Base-by-base conservation (phyloP, 2,113 vertebrate species). In the Channa argus region DNA sequence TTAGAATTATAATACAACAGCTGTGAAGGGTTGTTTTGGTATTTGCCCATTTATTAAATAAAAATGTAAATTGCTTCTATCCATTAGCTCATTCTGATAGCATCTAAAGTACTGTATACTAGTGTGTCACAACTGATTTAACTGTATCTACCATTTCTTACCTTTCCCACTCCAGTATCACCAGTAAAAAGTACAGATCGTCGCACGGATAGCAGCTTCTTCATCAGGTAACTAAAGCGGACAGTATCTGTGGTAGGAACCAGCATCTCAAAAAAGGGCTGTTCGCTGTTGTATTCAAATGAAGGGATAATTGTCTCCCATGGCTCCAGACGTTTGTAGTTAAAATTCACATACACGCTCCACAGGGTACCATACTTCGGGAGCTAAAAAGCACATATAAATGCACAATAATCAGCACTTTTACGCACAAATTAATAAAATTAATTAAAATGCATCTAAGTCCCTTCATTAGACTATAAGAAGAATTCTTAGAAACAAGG, bases 221-320 rank as follows among this genome's bases (percentile, higher is more conserved):
- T 95, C 96, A 97, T 95, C 49, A 97, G 89, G 81, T 96, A 97
- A 24, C 96, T 96, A 7, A 93, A 96, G 37, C 96, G 94, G 54
- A 97, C 95, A 0, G 96, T 97, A 85, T 97, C 96, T 1, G 88
- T 89, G 41, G 96, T 97, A 71, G 96, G 96, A 43, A 97, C 96
- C 69, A 97, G 89, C 94, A 95, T 96, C 83, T 97, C 95, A 76
- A 96, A 96, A 87, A 97, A 97, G 0, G 96, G 95, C 8, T 93
- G 65, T 5, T 95, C 90, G 0, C n/a, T 83, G 47, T 88, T 89
- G 75, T 96, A 96, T 34, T 89, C 92, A 77, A 97, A 97, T 33
- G 82, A 54, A 1, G 96, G 95, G 62, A 97, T 91, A 60, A 96
- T 93, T 82, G 82, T 83, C 5, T 96, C 95, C 96, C 96, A 97